Percentiles rank a stretch among this genome's conserved stretches.
Evolutionary conservation across 2,888 invertebrate species (phyloP).

Genomic region (Spisula solida): DNA sequence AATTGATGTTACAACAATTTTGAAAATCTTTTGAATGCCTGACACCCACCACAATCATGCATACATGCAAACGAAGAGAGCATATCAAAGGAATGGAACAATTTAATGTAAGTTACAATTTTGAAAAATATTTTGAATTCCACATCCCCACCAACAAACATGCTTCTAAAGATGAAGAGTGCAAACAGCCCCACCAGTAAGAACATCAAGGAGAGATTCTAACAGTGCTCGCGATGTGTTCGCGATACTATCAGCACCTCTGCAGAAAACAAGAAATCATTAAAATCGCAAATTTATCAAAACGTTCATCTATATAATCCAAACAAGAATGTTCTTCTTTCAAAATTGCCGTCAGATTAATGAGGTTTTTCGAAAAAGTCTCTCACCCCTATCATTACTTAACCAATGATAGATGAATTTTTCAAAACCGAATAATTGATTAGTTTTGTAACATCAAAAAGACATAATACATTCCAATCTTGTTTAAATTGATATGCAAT

Average conservation of each 20-base stretch:
- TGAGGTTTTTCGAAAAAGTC: not conserved
- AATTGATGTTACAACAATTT: too few relatives aligned
- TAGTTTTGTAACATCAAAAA: slow-evolving; percentile 16
- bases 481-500: slow-evolving; percentile 7
- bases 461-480: not conserved
- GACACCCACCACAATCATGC: not conserved
- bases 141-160: not conserved
- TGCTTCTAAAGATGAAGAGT: not conserved
- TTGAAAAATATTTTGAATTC: not conserved
- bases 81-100: too few relatives aligned
- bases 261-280: not conserved
- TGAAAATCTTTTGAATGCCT: not conserved
- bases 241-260: not conserved
- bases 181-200: not conserved
- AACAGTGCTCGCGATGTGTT: not conserved
- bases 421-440: slow-evolving; percentile 4
- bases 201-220: not conserved
- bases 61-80: too few relatives aligned
- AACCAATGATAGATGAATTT: slow-evolving; percentile 16
- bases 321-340: slow-evolving; percentile 15
- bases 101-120: too few relatives aligned
- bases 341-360: not conserved
- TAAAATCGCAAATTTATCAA: slow-evolving; percentile 7
- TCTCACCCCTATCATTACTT: slow-evolving; percentile 26
- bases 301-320: not conserved